Conservation (phyloP, 2,888 invertebrate genomes). For the Ctenicera cuprea region DNA sequence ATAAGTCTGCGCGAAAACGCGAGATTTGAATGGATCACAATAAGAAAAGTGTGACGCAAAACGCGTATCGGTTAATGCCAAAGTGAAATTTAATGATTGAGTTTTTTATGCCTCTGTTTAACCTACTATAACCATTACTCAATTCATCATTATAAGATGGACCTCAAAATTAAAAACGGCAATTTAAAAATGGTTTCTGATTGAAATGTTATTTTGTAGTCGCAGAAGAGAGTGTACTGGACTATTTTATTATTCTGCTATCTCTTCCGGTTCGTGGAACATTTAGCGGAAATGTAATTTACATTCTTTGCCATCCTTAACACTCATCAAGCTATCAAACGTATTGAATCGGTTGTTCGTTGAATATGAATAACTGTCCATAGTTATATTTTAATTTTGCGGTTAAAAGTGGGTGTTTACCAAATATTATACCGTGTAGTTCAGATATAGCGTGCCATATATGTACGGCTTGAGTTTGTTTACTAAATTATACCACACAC, state of each 20-base stretch:
- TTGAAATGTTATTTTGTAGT: not conserved
- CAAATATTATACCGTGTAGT: not conserved
- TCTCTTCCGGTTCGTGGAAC: conserved; percentile 18
- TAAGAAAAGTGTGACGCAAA: not conserved
- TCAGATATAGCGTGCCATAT: no score
- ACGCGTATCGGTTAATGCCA: conserved; percentile 15
- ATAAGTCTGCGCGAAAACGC: not conserved
- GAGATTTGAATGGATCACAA: not conserved
- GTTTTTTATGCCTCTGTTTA: conserved; percentile 26
- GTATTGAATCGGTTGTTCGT: no score
- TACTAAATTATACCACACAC: no score
- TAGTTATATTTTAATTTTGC: no score
- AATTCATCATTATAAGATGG: conserved; percentile 2
- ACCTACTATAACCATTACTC: conserved; percentile 41
- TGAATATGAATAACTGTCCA: no score
- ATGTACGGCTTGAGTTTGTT: no score
- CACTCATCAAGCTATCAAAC: no score
- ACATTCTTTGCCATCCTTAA: no score
- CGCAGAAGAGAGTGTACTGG: not conserved
- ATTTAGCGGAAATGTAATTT: conserved; percentile 2
- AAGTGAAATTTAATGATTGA: conserved; percentile 38
- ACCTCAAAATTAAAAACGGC: not conserved
- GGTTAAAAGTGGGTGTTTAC: not conserved
- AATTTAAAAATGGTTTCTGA: conserved; percentile 1
- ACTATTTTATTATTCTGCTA: conserved; percentile 7